Percentiles rank a stretch among this genome's conserved stretches.
Conservation (phyloP, 1,140 invertebrate species). For the Zaprionus inermis region DNA sequence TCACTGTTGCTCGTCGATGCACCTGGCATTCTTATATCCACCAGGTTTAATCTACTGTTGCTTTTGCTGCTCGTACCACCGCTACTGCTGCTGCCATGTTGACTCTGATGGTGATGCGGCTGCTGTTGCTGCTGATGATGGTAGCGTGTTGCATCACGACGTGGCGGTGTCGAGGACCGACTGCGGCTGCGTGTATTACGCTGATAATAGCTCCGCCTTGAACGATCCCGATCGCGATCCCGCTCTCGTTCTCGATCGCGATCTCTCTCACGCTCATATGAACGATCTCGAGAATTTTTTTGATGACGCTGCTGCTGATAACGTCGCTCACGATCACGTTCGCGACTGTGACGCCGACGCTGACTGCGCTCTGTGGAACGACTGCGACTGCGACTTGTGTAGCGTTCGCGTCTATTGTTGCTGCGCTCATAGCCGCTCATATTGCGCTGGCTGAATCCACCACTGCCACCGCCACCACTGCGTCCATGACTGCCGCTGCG, state of each 20-base stretch:
- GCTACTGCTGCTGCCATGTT: slow-evolving; percentile 1
- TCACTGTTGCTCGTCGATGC: neutral
- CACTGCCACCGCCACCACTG: neutral
- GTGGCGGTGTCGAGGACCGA: slow-evolving; percentile 22
- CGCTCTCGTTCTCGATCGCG: slow-evolving; percentile 32
- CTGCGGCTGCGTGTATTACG: slow-evolving; percentile 44
- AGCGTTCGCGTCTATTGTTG: slow-evolving; percentile 39
- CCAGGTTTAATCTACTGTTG: neutral
- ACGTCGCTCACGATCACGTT: slow-evolving; percentile 30
- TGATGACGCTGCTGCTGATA: slow-evolving; percentile 36
- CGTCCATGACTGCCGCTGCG: slow-evolving; percentile 44
- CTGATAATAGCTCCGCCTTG: slow-evolving; percentile 50
- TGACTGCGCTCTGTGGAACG: slow-evolving; percentile 32
- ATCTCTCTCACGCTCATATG: slow-evolving; percentile 42
- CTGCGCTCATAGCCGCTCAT: slow-evolving; percentile 36
- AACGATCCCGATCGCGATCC: slow-evolving; percentile 44
- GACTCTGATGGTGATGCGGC: slow-evolving; percentile 21
- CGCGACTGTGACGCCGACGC: slow-evolving; percentile 38
- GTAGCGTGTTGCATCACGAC: slow-evolving; percentile 5
- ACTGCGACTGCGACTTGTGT: slow-evolving; percentile 36
- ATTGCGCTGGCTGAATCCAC: slow-evolving; percentile 5
- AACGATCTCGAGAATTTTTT: slow-evolving; percentile 51
- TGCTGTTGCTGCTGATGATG: slow-evolving; percentile 24
- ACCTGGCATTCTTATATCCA: slow-evolving; percentile 3
- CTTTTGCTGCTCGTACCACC: neutral